phyloP scores from a whole-genome alignment of 2,797 vertebrate species.

The Florisuga fusca region DNA sequence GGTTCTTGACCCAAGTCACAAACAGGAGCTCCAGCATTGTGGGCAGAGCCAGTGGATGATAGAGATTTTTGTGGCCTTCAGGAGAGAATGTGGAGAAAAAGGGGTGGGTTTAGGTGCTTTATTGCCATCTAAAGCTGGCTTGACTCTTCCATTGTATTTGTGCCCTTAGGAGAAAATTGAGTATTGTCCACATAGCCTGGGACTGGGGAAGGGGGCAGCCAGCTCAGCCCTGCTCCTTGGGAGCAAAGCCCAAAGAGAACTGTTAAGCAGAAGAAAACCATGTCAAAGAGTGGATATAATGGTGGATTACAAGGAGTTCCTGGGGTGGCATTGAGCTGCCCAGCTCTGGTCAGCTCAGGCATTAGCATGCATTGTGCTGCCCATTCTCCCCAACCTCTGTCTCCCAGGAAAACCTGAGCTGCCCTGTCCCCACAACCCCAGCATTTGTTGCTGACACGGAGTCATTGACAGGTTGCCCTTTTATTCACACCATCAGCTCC shows the following conservation, averaged over 20 bases:
- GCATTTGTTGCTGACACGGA: background rate
- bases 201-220: background rate
- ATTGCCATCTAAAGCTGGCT: background rate
- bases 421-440: background rate
- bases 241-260: background rate
- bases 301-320: conserved; percentile 40
- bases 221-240: background rate
- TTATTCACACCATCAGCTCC: background rate
- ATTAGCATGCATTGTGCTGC: background rate
- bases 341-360: background rate
- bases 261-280: background rate
- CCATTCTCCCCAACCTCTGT: background rate
- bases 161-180: conserved; percentile 35
- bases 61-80: background rate
- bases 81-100: background rate
- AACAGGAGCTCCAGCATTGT: background rate
- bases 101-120: background rate
- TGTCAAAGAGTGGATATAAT: conserved; percentile 17
- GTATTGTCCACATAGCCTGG: background rate
- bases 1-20: background rate
- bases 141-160: background rate
- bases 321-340: conserved; percentile 13
- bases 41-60: background rate
- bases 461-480: conserved; percentile 27
- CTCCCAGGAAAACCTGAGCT: background rate